phyloP scores from a whole-genome alignment of 2,888 invertebrate species.

The Volucella inflata region DNA sequence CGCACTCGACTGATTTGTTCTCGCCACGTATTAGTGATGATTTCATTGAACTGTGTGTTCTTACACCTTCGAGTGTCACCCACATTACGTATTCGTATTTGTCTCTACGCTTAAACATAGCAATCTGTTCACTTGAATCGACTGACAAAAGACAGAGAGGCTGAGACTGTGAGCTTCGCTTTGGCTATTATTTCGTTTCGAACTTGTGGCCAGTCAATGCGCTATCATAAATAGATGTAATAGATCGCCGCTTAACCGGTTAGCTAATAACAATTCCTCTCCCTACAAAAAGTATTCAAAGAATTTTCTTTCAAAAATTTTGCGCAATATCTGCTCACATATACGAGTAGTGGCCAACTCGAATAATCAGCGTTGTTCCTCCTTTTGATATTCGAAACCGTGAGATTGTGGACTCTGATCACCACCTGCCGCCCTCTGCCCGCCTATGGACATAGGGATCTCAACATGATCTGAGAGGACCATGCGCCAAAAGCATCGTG shows the following conservation, averaged over 20 bases:
- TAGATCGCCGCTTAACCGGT: slow-evolving; percentile 1
- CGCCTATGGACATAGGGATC: slow-evolving; percentile 17
- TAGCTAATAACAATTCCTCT: slow-evolving; percentile 40
- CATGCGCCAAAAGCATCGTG: slow-evolving; percentile 72
- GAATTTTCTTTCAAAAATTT: slow-evolving; percentile 41
- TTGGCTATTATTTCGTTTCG: slow-evolving; percentile 31
- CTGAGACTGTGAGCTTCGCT: slow-evolving; percentile 36
- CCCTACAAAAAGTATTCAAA: slow-evolving; percentile 8
- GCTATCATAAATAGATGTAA: slow-evolving; percentile 29
- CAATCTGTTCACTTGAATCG: slow-evolving; percentile 62
- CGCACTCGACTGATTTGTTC: neutral
- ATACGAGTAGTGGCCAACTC: slow-evolving; percentile 29
- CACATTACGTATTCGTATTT: slow-evolving; percentile 28
- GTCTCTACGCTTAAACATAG: slow-evolving; percentile 10
- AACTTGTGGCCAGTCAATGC: slow-evolving; percentile 4
- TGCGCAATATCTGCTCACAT: slow-evolving; percentile 1
- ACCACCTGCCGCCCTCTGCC: slow-evolving; percentile 10
- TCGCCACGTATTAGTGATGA: slow-evolving; percentile 37
- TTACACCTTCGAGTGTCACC: slow-evolving; percentile 65
- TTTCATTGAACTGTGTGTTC: slow-evolving; percentile 59
- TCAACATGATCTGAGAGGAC: slow-evolving; percentile 66
- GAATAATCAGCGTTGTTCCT: neutral
- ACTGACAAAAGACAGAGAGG: slow-evolving; percentile 67
- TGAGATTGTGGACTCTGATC: slow-evolving; percentile 42
- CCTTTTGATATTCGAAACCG: slow-evolving; percentile 52